A percentile compares a stretch with the other conserved stretches of the same genome.
These are phyloP conservation scores for Leucoma salicis DNA, from an alignment of 2,888 invertebrate genomes.

Conservation along the genomic window DNA sequence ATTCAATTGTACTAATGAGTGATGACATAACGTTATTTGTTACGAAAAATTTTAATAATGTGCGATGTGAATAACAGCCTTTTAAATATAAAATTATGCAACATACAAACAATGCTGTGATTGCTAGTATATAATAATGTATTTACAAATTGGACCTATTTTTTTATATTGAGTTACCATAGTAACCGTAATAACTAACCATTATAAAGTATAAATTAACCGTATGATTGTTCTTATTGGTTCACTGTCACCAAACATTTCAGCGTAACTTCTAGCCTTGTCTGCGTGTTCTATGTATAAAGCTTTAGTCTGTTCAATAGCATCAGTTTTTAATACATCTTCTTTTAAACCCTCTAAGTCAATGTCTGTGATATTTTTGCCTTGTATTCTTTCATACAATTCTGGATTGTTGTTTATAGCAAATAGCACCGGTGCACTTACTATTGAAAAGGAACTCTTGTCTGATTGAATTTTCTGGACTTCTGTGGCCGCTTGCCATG, in stretches of 20 bases:
- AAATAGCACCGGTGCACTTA: constrained; percentile 92
- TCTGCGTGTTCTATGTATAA: constrained; percentile 57
- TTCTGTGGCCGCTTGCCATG: constrained; percentile 87
- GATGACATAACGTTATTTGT: no score
- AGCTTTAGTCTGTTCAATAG: constrained; percentile 56
- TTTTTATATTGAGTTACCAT: no score
- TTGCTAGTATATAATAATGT: no score
- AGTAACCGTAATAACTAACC: no score
- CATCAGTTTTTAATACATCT: constrained; percentile 61
- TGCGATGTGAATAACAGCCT: no score
- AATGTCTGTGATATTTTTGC: constrained; percentile 82
- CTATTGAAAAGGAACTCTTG: constrained; percentile 84
- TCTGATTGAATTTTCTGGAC: constrained; percentile 72
- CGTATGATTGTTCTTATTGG: constrained; percentile 62
- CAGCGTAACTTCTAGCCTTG: constrained; percentile 55
- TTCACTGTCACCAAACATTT: constrained; percentile 62
- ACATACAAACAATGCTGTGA: no score
- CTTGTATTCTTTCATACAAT: constrained; percentile 81
- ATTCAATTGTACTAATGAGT: no score
- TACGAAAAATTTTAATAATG: no score
- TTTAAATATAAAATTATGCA: no score
- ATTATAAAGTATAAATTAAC: constrained; percentile 60
- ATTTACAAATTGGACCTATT: no score
- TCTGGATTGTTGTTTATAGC: constrained; percentile 88
- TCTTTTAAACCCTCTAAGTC: constrained; percentile 80